phyloP scores from a whole-genome alignment of 2,888 invertebrate species.

The Phytoseiulus persimilis region DNA sequence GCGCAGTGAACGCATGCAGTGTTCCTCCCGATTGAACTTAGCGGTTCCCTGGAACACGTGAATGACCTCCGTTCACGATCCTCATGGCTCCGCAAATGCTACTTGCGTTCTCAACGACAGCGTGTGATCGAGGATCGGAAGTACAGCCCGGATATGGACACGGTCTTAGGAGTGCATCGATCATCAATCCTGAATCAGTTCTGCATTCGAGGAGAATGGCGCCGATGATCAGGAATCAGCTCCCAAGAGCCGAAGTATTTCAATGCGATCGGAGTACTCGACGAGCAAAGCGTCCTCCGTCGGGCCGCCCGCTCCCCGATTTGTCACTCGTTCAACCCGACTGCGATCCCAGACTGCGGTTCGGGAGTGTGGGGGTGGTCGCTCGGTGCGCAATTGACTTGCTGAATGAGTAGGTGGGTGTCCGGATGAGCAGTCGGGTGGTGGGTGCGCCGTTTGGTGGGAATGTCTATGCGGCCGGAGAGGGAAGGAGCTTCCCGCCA shows the following conservation, averaged over 20 bases:
- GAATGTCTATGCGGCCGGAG: not conserved
- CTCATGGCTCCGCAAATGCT: no score
- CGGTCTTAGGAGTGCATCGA: no score
- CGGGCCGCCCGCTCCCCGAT: not conserved
- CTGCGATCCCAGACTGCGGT: not conserved
- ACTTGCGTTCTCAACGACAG: no score
- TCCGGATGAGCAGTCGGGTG: not conserved
- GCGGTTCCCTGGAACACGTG: no score
- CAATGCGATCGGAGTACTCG: no score
- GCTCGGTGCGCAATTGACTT: not conserved
- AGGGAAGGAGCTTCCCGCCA: not conserved
- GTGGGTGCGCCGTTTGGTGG: not conserved
- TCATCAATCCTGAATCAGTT: no score
- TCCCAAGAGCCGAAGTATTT: no score
- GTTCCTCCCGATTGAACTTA: not conserved
- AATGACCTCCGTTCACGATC: no score
- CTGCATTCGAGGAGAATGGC: no score
- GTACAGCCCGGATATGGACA: no score
- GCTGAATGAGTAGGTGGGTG: not conserved
- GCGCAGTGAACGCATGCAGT: not conserved
- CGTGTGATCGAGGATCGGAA: no score
- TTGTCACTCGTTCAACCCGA: not conserved
- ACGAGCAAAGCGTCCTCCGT: not conserved
- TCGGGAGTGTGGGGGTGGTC: not conserved
- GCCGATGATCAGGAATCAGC: no score